Evolutionary conservation across 2,797 vertebrate species (phyloP), one percentile per base, ranked within the genome.

Genomic region (Synanceia verrucosa): DNA sequence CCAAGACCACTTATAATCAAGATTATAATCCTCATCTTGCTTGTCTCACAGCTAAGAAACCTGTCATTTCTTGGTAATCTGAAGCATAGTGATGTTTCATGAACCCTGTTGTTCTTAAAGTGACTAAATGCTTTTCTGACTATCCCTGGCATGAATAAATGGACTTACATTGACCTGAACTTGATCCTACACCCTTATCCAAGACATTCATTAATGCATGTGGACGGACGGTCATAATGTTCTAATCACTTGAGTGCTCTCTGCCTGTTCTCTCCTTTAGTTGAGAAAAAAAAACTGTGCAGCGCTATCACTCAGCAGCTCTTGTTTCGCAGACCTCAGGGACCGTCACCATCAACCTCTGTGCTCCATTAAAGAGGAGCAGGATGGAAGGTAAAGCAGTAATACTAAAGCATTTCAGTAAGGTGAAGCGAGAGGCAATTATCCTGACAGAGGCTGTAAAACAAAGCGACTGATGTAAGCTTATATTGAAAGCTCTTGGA

Each of bases 311-410:
- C 63, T 75, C 34, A 39, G 55, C 59, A 71, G 70, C 61, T 63
- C 34, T 26, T 41, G 36, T 34, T 24, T 41, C 61, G 63, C 46
- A 78, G 73, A 78, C 77, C 73, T 79, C 33, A 19, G 53, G 51
- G 58, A 79, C 64, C 41, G 57, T 73, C 59, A 1, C 50, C 71
- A 72, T 81, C 72, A 70, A 78, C 74, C 83, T 72, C 70, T 55
- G 65, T 2, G 44, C 73, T 77, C 70, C 73, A 73, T 79, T 68
- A 67, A 71, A 56, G 64, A 72, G 63, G 46, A 76, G 47, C 19
- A 14, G 46, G 36, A 31, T 26, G 26, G 57, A 34, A 56, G 63
- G 52, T 37, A 56, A 48, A 44, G 64, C 47, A 37, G 71, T n/a
- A 39, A 79, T 64, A 60, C 47, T 66, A 52, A 80, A 78, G 76